Evolutionary conservation across 1,140 invertebrate species (phyloP), one percentile per base, ranked within the genome.

Genomic region (Oryzaephilus surinamensis): DNA sequence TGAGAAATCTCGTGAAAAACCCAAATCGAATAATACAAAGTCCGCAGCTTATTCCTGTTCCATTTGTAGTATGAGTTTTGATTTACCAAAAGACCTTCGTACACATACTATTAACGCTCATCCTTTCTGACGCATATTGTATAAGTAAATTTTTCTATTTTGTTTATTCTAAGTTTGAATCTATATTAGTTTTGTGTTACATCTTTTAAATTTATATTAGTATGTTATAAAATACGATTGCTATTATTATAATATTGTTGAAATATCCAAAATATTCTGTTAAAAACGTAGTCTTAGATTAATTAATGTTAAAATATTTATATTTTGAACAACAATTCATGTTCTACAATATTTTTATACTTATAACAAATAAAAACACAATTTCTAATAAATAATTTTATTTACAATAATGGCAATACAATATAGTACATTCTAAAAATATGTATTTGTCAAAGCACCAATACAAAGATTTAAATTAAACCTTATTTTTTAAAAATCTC

Each of bases 31-130:
- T 32, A 16, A 35, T 24, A 12, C 20, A 26, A 32, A 48, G 38
- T 13, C 40, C 43, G 7, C 17, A 51, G 8, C 56, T 48, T n/a
- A n/a, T 36, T 50, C 43, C 13, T 59, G 57, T 39, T 57, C 57
- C 6, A 54, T 59, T 36, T 59, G 57, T 34, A 52, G 49, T 33
- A 45, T 50, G 40, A 43, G 50, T 6, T 59, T 59, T 38, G 45
- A 50, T 30, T 43, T 52, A 39, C 48, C 57, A 19, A 59, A 57
- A 34, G 57, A 59, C 49, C 31, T 59, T 19, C 46, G 55, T 16
- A 48, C 43, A 21, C 57, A 59, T 39, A 55, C 55, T 8, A 52
- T 59, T 20, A 46, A 42, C 11, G 49, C 53, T 11, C 57, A 59
- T 51, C 57, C 57, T 10, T 59, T 59, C 42, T 59, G 48, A 54